Evolutionary conservation across 2,113 vertebrate species (phyloP).

Genomic region (Alouatta palliata): DNA sequence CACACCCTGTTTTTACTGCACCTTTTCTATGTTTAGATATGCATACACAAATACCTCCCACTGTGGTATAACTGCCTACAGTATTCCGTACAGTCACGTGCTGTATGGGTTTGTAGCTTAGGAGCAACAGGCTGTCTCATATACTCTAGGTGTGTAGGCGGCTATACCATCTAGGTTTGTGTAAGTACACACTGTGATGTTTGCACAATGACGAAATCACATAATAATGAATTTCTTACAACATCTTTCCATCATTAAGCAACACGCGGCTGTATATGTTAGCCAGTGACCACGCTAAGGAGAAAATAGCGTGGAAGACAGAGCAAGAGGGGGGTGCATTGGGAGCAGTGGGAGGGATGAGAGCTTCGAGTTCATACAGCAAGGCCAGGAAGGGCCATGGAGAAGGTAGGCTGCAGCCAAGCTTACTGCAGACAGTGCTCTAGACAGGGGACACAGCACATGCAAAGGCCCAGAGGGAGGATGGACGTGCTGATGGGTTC

Average conservation of each 20-base stretch:
- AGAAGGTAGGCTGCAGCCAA: neutral
- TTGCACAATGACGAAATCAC: neutral
- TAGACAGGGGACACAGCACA: neutral
- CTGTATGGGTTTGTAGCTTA: neutral
- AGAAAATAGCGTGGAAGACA: fast-evolving
- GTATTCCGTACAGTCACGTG: neutral
- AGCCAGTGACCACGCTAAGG: too few species aligned
- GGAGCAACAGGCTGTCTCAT: neutral
- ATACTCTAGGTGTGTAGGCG: neutral
- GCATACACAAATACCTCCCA: neutral
- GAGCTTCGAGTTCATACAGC: too few species aligned
- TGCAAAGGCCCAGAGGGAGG: neutral
- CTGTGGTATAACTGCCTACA: neutral
- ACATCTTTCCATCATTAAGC: neutral
- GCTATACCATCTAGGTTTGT: neutral
- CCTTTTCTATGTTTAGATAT: neutral
- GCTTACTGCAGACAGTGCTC: neutral
- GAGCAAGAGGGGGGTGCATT: neutral
- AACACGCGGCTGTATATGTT: neutral
- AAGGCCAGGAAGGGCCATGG: neutral
- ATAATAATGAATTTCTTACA: neutral
- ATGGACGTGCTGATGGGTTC: neutral
- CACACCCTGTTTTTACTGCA: neutral
- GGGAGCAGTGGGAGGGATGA: neutral
- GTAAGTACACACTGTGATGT: neutral